Evolutionary conservation across 2,797 vertebrate genomes (phyloP), one percentile per base, ranked within the genome.

Genomic region (Aselliscus stoliczkanus): DNA sequence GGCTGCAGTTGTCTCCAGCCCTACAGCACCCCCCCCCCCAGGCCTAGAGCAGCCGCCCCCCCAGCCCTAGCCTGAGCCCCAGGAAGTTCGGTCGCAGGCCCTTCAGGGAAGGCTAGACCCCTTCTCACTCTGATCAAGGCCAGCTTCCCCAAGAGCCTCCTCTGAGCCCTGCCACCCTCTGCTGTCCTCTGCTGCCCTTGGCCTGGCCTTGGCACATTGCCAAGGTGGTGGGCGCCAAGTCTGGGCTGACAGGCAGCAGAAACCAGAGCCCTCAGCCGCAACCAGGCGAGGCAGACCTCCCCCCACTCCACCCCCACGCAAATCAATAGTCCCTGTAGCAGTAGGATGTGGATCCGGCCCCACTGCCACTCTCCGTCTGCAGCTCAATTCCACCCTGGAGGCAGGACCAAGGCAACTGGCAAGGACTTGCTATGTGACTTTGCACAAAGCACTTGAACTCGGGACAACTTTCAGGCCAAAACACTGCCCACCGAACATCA

Each of bases 281-380:
- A 77, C 50, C 12, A 1, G 80, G 69, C 88, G n/a, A 7, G n/a
- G 62, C 62, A n/a, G 31, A 39, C 67, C 90, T 72, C 44, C 58
- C 80, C 9, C 39, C 7, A 27, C 39, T 39, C 73, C 4, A 8
- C 37, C 42, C 69, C 79, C 1, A 3, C 25, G 67, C 76, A n/a
- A 85, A 98, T 98, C 97, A 86, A 98, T 98, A 97, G 97, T 95
- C 52, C 85, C 72, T 2, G 52, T 72, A 52, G 70, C 89, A 94
- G 34, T 18, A 54, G 95, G 69, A 87, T 3, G 0, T 0, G 12
- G 31, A 10, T 69, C 91, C 39, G 37, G 85, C 39, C 92, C n/a
- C 76, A 29, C 18, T 4, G 65, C 62, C 18, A 2, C 62, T 73
- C 76, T 91, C 77, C 50, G 27, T 5, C 27, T 34, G 37, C 90